Percentiles rank a stretch among this genome's conserved stretches.
Conservation (phyloP, 1,140 invertebrate genomes). For the Pogonognathellus flavescens region DNA sequence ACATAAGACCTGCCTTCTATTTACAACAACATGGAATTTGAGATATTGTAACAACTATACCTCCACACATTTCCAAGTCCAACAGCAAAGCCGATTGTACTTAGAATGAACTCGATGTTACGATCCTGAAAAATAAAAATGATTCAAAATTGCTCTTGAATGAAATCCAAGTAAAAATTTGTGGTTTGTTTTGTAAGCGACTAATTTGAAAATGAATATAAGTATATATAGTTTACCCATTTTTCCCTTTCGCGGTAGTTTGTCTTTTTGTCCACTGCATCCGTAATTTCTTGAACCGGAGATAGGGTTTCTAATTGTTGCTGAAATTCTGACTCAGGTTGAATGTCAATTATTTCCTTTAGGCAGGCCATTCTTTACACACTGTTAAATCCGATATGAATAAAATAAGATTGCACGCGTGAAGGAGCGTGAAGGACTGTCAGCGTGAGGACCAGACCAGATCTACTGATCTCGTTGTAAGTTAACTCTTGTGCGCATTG, state of each 20-base stretch:
- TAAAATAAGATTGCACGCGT: too few relatives aligned
- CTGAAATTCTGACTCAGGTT: neutral
- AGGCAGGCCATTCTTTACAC: too few relatives aligned
- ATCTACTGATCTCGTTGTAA: too few relatives aligned
- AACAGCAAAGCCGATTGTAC: constrained; percentile 65
- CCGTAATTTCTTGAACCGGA: neutral
- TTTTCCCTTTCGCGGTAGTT: constrained; percentile 63
- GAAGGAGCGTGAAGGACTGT: too few relatives aligned
- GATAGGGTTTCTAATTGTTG: constrained; percentile 19
- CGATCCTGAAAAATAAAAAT: constrained; percentile 48
- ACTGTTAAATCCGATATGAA: too few relatives aligned
- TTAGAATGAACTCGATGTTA: constrained; percentile 65
- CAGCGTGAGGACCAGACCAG: too few relatives aligned
- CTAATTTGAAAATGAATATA: neutral
- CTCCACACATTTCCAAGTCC: constrained; percentile 61
- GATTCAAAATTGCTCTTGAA: too few relatives aligned
- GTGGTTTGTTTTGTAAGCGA: neutral
- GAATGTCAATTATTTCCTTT: too few relatives aligned
- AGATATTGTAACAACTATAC: neutral
- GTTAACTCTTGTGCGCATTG: too few relatives aligned
- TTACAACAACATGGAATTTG: too few relatives aligned
- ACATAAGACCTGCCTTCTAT: too few relatives aligned
- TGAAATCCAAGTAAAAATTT: neutral
- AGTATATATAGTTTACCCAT: constrained; percentile 51
- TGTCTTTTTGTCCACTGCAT: neutral